Conservation (phyloP, 2,797 vertebrate genomes). For the Lepilemur septentrionalis region DNA sequence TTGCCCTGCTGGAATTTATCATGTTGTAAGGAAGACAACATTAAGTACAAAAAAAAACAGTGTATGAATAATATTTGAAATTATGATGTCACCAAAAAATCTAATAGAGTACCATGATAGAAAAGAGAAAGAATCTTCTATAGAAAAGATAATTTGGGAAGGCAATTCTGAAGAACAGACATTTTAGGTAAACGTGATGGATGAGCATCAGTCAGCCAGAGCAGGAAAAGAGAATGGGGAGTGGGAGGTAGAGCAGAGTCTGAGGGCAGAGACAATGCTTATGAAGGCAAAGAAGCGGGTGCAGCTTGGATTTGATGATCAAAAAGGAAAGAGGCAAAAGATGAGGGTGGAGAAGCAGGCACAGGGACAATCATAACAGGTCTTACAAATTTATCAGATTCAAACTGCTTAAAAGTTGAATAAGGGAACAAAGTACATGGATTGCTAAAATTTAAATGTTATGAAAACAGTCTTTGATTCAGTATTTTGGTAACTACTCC, state of each 20-base stretch:
- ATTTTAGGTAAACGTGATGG: background rate
- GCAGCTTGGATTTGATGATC: background rate
- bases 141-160: background rate
- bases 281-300: background rate
- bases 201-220: background rate
- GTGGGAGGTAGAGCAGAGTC: background rate
- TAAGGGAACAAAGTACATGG: background rate
- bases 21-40: background rate
- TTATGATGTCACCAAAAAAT: background rate
- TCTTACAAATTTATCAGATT: background rate
- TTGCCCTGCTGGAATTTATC: background rate
- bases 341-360: background rate
- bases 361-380: background rate
- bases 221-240: background rate
- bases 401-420: background rate
- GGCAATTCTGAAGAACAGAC: background rate
- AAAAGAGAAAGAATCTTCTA: background rate
- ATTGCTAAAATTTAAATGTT: background rate
- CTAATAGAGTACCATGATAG: background rate
- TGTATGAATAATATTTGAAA: background rate
- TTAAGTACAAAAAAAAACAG: background rate
- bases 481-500: background rate
- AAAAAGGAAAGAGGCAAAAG: too few relatives aligned
- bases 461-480: background rate
- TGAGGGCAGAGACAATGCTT: accelerated